phyloP scores from a whole-genome alignment of 2,888 invertebrate genomes.

The Acanthoscelides obtectus region DNA sequence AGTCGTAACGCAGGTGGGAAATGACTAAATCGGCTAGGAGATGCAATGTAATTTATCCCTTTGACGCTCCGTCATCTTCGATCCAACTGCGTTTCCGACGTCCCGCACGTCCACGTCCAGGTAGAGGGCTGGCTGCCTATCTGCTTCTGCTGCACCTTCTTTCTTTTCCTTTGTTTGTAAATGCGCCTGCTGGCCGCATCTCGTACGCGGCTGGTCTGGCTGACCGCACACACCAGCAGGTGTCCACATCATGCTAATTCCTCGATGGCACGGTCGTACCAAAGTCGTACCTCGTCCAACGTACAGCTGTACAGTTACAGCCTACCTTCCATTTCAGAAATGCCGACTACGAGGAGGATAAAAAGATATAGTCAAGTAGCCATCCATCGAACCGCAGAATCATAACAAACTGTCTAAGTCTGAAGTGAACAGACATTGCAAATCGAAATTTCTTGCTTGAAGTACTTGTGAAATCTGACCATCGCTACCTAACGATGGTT shows the following conservation, averaged over 20 bases:
- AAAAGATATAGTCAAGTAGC: background rate
- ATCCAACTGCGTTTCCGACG: constrained; percentile 3
- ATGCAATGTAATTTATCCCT: too few relatives aligned
- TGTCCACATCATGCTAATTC: background rate
- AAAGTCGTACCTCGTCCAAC: too few relatives aligned
- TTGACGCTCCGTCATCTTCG: background rate
- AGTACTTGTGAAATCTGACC: too few relatives aligned
- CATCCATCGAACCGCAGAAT: too few relatives aligned
- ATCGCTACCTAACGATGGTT: too few relatives aligned
- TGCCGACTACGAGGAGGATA: background rate
- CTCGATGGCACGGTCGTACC: too few relatives aligned
- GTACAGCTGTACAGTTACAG: background rate
- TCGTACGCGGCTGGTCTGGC: background rate
- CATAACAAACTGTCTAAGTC: too few relatives aligned
- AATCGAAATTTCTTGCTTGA: too few relatives aligned
- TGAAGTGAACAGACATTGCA: too few relatives aligned
- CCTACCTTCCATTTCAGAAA: background rate
- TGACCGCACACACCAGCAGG: background rate
- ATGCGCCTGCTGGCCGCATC: too few relatives aligned
- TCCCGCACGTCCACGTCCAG: constrained; percentile 12
- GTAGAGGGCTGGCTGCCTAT: constrained; percentile 15
- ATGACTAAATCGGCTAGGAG: too few relatives aligned
- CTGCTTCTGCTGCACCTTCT: constrained; percentile 13
- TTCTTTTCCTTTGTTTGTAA: constrained; percentile 5
- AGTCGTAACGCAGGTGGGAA: too few relatives aligned